Evolutionary conservation across 2,113 vertebrate species (phyloP).

Genomic region (Gila orcuttii): DNA sequence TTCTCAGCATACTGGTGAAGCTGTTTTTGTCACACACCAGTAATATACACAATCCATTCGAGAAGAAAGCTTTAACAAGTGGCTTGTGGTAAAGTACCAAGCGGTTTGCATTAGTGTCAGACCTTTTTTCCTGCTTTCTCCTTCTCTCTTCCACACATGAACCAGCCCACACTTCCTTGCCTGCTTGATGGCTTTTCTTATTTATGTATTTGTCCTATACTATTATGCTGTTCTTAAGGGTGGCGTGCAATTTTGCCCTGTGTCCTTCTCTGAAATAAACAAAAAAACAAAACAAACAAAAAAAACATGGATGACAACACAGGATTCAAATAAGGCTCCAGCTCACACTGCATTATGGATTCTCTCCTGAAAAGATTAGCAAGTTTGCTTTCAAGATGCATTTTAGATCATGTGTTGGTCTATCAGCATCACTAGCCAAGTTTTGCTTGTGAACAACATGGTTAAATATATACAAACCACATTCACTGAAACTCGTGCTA

Average conservation of each 20-base stretch:
- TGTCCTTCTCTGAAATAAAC: background rate
- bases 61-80: slow-evolving; percentile 30
- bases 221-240: slow-evolving; percentile 77
- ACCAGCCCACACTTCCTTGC: slow-evolving; percentile 53
- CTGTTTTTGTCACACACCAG: slow-evolving; percentile 27
- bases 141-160: slow-evolving; percentile 57
- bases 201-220: slow-evolving; percentile 77
- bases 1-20: slow-evolving; percentile 4
- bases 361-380: background rate
- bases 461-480: background rate
- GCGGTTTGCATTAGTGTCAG: background rate
- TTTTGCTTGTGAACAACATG: slow-evolving; percentile 1
- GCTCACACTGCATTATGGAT: background rate
- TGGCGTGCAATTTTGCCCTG: background rate
- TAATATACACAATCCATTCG: slow-evolving; percentile 29
- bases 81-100: slow-evolving; percentile 34
- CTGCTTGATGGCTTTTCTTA: slow-evolving; percentile 5
- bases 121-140: background rate
- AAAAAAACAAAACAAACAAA: too few species aligned
- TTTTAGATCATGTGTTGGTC: background rate
- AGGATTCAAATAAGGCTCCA: background rate
- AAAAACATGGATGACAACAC: background rate
- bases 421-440: background rate
- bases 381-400: background rate
- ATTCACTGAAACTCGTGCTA: background rate